These are phyloP conservation scores for Erebia aethiops DNA, from an alignment of 2,888 invertebrate genomes.

Conservation along the genomic window DNA sequence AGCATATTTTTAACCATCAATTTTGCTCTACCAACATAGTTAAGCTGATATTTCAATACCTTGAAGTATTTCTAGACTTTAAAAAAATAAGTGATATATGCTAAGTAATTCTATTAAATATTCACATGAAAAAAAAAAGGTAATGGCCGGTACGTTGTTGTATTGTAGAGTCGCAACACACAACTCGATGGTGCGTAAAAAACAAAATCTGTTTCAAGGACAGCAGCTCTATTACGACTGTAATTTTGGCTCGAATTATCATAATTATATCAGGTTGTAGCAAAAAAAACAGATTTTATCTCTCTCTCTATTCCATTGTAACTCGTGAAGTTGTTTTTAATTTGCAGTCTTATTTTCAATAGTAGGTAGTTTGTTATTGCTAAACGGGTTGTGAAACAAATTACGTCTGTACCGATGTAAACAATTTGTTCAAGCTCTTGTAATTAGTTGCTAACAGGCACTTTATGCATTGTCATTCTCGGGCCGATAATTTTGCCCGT, in stretches of 20 bases:
- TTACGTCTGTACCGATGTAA: not conserved
- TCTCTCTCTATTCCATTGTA: constrained; percentile 12
- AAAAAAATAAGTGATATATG: no score
- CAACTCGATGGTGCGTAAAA: constrained; percentile 39
- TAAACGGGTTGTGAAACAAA: constrained; percentile 12
- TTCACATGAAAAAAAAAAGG: no score
- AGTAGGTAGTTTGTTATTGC: constrained; percentile 2
- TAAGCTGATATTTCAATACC: no score
- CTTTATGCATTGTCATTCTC: constrained; percentile 10
- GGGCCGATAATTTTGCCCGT: not conserved
- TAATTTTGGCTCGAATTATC: constrained; percentile 39
- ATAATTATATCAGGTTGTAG: constrained; percentile 35
- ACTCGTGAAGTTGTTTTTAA: constrained; percentile 20
- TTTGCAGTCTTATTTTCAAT: constrained; percentile 2
- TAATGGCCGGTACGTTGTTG: constrained; percentile 8
- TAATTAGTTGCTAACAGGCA: constrained; percentile 8
- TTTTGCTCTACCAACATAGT: no score
- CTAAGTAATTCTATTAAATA: no score
- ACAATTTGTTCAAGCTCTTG: constrained; percentile 8
- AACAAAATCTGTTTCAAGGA: constrained; percentile 45
- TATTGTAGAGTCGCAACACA: constrained; percentile 30
- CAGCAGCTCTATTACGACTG: constrained; percentile 39
- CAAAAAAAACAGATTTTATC: constrained; percentile 36
- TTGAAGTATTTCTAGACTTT: no score
- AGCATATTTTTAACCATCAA: no score